These are phyloP conservation scores for Lasioglossum figueresi DNA, from an alignment of 2,888 invertebrate genomes.

Conservation along the genomic window DNA sequence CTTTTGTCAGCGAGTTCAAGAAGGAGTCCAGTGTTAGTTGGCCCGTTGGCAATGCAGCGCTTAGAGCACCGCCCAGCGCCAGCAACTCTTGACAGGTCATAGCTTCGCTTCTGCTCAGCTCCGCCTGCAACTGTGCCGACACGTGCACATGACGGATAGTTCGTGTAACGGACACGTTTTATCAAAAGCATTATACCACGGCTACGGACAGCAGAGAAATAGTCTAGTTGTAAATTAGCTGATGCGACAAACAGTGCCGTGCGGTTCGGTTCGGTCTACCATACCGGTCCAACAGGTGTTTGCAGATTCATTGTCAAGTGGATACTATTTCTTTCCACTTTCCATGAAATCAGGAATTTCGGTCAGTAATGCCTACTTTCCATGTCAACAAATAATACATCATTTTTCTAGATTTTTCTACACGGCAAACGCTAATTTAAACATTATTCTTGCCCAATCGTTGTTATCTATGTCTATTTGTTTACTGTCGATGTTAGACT, in stretches of 20 bases:
- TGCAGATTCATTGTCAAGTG: neutral
- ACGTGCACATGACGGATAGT: constrained; percentile 34
- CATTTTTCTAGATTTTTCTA: too few relatives aligned
- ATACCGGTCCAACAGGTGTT: neutral
- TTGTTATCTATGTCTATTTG: too few relatives aligned
- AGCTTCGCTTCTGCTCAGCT: constrained; percentile 87
- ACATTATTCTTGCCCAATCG: too few relatives aligned
- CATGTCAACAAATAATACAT: too few relatives aligned
- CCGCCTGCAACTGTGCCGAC: constrained; percentile 77
- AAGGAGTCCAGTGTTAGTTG: constrained; percentile 93
- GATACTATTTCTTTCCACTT: neutral
- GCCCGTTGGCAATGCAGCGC: constrained; percentile 95
- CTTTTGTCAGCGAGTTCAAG: constrained; percentile 92
- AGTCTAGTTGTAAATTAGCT: neutral
- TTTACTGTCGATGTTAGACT: too few relatives aligned
- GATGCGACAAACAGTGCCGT: neutral
- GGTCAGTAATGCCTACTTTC: too few relatives aligned
- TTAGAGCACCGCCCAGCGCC: constrained; percentile 95
- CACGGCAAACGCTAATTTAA: too few relatives aligned
- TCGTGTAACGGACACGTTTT: neutral
- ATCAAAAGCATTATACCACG: neutral
- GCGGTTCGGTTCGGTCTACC: neutral
- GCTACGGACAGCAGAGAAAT: neutral
- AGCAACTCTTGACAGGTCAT: constrained; percentile 96
- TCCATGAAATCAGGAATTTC: neutral